Percentiles rank a stretch among this genome's conserved stretches.
These are phyloP conservation scores for Phytoseiulus persimilis DNA, from an alignment of 2,888 invertebrate genomes.

Conservation along the genomic window DNA sequence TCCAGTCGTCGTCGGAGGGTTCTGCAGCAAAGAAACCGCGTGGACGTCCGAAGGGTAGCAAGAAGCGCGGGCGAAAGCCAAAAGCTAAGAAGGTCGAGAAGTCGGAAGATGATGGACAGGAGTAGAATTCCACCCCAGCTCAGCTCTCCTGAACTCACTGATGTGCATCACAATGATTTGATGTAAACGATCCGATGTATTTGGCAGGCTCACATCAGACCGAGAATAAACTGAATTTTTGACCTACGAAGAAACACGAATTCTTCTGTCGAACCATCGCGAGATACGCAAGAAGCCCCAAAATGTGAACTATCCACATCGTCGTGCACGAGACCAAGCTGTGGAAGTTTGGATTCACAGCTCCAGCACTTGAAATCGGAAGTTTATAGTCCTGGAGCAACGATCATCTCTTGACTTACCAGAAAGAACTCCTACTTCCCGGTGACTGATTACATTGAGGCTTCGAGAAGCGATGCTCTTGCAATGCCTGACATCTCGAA, in stretches of 20 bases:
- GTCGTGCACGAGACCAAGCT: too few relatives aligned
- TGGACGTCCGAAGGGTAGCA: constrained; percentile 27
- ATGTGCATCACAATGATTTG: background rate
- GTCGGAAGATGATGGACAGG: constrained; percentile 21
- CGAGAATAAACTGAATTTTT: background rate
- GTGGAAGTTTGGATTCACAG: too few relatives aligned
- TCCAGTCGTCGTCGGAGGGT: background rate
- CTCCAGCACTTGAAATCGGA: too few relatives aligned
- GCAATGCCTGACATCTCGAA: too few relatives aligned
- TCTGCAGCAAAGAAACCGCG: constrained; percentile 14
- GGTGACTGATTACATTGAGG: too few relatives aligned
- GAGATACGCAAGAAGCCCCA: too few relatives aligned
- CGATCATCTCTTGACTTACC: too few relatives aligned
- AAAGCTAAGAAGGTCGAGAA: constrained; percentile 30
- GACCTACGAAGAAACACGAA: background rate
- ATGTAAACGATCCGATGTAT: background rate
- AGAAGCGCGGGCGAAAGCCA: constrained; percentile 28
- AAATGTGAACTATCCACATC: too few relatives aligned
- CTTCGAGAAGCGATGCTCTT: too few relatives aligned
- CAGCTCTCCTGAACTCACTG: background rate
- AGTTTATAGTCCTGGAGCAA: too few relatives aligned
- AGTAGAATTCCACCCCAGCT: background rate
- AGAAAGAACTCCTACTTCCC: too few relatives aligned
- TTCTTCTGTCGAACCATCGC: too few relatives aligned
- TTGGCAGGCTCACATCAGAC: background rate